Base-by-base conservation (phyloP, 2,888 invertebrate genomes). In the Eristalinus aeneus region DNA sequence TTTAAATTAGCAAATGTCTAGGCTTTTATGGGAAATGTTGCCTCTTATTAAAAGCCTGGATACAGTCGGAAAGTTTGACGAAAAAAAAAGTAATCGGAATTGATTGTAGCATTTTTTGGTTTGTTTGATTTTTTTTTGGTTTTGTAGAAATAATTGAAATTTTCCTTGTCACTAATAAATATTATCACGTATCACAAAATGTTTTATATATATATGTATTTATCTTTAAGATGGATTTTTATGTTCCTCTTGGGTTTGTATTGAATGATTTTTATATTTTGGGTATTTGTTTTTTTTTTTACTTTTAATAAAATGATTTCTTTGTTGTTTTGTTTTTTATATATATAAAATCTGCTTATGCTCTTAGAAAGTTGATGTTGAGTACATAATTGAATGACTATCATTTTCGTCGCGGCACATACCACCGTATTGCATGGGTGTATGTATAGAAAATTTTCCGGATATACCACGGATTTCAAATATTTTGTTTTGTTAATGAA, bases 151-250 rank as follows among this genome's bases (percentile, higher is more conserved):
- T 60, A 60, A 67, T 60, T 53, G 39, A 16, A 23, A 27, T 76
- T 68, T 22, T 46, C 46, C 46, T 56, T 65, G 16, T 65, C 71
- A 12, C 53, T 68, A 46, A 58, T 72, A 53, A 67, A 80, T 85
- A 71, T 75, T 84, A 80, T 85, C 64, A 81, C 73, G 73, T 86
- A 86, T 85, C 85, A 81, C 85, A 85, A 85, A 77, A 77, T 83
- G 69, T 56, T 79, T 36, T 69, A 56, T 58, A n/a, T 39, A 11
- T 39, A 16, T 39, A 5, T 39, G 4, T 39, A n/a, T 39, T 39
- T 39, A 5, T 16, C 8, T 46, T 16, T 46, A 3, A 16, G 16
- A 6, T 46, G 69, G 16, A 23, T 68, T 72, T 31, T 71, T 61
- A 6, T 58, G 71, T 12, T 22, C 34, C 32, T 73, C n/a, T 32